These are phyloP conservation scores for Drosophila sproati DNA, from an alignment of 1,140 invertebrate species.

Conservation along the genomic window DNA sequence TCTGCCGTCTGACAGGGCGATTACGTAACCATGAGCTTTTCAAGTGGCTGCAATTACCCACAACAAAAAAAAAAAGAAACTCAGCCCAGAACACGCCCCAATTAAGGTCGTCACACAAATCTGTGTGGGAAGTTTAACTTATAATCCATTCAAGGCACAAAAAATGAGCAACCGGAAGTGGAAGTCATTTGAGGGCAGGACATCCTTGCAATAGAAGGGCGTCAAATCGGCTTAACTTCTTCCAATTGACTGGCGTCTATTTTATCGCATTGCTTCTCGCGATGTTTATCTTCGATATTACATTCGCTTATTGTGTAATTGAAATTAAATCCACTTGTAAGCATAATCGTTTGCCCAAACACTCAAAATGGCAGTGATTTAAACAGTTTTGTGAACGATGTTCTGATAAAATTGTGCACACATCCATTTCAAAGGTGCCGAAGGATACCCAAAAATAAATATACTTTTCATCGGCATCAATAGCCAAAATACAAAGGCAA, in stretches of 20 bases:
- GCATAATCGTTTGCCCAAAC: neutral
- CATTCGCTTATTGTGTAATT: slow-evolving; percentile 73
- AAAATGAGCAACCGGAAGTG: slow-evolving; percentile 59
- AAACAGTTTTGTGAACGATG: no score
- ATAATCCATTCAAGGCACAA: slow-evolving; percentile 35
- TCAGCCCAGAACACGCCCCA: slow-evolving; percentile 62
- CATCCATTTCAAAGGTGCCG: no score
- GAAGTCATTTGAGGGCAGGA: slow-evolving; percentile 18
- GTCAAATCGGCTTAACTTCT: slow-evolving; percentile 75
- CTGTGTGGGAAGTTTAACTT: slow-evolving; percentile 78
- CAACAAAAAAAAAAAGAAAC: slow-evolving; percentile 1
- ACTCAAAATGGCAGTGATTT: neutral
- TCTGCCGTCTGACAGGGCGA: slow-evolving; percentile 65
- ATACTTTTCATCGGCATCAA: no score
- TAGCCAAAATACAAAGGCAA: no score
- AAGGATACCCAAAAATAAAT: no score
- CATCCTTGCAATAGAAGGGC: slow-evolving; percentile 38
- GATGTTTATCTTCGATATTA: slow-evolving; percentile 59
- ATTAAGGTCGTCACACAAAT: slow-evolving; percentile 70
- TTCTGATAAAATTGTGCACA: neutral
- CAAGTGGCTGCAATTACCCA: slow-evolving; percentile 78
- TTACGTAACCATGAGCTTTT: slow-evolving; percentile 66
- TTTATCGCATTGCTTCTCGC: slow-evolving; percentile 29
- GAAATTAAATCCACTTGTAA: slow-evolving; percentile 46
- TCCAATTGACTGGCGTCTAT: slow-evolving; percentile 63